Conservation (phyloP, 1,140 invertebrate species). For the Dendroctonus valens region DNA sequence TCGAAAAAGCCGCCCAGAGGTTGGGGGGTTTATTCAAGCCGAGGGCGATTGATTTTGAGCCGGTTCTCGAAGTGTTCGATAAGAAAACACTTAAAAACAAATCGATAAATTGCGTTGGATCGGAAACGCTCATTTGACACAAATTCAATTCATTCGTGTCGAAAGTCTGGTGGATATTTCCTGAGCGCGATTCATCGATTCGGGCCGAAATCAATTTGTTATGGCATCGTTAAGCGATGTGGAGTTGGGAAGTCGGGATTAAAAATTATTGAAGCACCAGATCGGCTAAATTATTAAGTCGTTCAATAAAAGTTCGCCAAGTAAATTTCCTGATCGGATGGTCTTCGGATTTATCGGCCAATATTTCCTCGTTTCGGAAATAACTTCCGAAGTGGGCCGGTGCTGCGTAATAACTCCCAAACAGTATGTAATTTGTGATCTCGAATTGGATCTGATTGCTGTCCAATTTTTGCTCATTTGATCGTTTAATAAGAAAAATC, state of each 20-base stretch:
- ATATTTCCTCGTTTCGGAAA: constrained; percentile 33
- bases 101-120: too few relatives aligned
- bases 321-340: constrained; percentile 40
- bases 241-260: constrained; percentile 18
- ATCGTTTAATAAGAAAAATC: too few relatives aligned
- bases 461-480: too few relatives aligned
- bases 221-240: neutral
- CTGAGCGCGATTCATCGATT: too few relatives aligned
- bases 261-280: constrained; percentile 23
- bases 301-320: constrained; percentile 40
- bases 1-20: too few relatives aligned
- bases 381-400: constrained; percentile 21
- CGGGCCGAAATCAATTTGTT: constrained; percentile 7
- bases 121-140: too few relatives aligned
- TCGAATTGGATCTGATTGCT: neutral
- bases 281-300: constrained; percentile 35
- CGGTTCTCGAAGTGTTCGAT: too few relatives aligned
- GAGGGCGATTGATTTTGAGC: too few relatives aligned
- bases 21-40: too few relatives aligned
- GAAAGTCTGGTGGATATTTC: too few relatives aligned
- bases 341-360: constrained; percentile 38
- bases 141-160: too few relatives aligned
- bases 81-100: too few relatives aligned
- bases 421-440: constrained; percentile 11
- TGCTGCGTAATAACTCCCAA: neutral